A percentile compares a stretch with the other conserved stretches of the same genome.
Conservation (phyloP, 2,888 invertebrate species). For the Drosophila neotestacea region DNA sequence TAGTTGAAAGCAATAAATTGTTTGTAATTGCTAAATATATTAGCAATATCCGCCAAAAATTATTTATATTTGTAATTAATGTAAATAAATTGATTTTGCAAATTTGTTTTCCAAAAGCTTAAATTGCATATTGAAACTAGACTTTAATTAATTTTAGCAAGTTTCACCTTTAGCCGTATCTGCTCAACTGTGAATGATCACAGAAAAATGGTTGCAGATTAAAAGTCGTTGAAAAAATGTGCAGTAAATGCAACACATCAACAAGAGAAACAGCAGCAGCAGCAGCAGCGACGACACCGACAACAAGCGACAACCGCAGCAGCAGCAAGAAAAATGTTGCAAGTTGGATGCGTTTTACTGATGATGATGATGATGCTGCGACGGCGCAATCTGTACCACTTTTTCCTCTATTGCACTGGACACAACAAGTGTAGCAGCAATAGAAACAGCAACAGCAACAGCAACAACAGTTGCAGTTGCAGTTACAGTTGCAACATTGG, state of each 20-base stretch:
- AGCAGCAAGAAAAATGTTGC: constrained; percentile 34
- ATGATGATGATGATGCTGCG: constrained; percentile 45
- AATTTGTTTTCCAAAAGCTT: constrained; percentile 5
- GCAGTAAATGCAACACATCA: constrained; percentile 65
- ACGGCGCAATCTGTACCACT: constrained; percentile 74
- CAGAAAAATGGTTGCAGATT: constrained; percentile 44
- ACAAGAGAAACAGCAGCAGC: constrained; percentile 55
- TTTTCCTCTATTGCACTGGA: constrained; percentile 72
- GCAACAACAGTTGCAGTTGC: constrained; percentile 43
- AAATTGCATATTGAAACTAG: constrained; percentile 13
- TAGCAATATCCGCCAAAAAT: not conserved
- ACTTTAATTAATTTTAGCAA: constrained; percentile 13
- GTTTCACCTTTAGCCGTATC: constrained; percentile 9
- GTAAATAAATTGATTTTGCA: not conserved
- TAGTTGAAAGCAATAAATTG: not conserved
- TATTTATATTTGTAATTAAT: not conserved
- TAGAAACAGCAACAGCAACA: constrained; percentile 28
- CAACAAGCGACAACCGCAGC: constrained; percentile 18
- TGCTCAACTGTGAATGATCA: constrained; percentile 53
- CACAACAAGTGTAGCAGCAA: constrained; percentile 76
- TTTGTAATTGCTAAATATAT: not conserved
- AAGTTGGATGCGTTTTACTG: constrained; percentile 62
- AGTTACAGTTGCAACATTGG: constrained; percentile 58
- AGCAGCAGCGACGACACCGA: constrained; percentile 18
- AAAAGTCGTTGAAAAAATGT: constrained; percentile 50